Conservation (phyloP, 2,797 vertebrate species). For the Knipowitschia caucasica region DNA sequence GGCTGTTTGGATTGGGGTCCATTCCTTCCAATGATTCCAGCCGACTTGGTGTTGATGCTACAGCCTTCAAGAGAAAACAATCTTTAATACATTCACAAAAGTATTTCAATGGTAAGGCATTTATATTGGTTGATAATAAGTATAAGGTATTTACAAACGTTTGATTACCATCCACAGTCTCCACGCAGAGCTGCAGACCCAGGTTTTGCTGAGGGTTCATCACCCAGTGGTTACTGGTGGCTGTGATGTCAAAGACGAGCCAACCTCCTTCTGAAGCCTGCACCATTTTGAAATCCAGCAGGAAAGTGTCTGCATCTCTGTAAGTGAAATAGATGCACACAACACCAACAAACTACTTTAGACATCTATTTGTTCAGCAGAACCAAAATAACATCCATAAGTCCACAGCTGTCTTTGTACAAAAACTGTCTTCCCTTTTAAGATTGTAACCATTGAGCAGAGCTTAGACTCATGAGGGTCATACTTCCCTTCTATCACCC, state of each 20-base stretch:
- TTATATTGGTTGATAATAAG: too few relatives aligned
- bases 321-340: slow-evolving; percentile 12
- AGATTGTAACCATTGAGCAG: slow-evolving; percentile 62
- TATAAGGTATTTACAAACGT: neutral
- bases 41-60: slow-evolving; percentile 94
- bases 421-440: slow-evolving; percentile 56
- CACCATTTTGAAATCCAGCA: slow-evolving; percentile 88
- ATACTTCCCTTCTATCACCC: slow-evolving; percentile 71
- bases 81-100: slow-evolving; percentile 15
- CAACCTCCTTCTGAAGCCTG: slow-evolving; percentile 92
- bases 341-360: neutral
- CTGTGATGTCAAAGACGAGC: slow-evolving; percentile 98
- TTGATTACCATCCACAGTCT: slow-evolving; percentile 89
- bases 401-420: neutral
- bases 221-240: slow-evolving; percentile 98
- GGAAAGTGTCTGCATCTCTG: slow-evolving; percentile 95
- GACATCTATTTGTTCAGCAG: neutral
- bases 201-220: slow-evolving; percentile 97
- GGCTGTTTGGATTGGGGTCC: slow-evolving; percentile 98
- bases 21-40: slow-evolving; percentile 92
- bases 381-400: neutral
- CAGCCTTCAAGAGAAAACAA: slow-evolving; percentile 76
- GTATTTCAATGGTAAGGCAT: neutral
- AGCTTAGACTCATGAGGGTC: slow-evolving; percentile 63
- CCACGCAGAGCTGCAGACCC: slow-evolving; percentile 93